Evolutionary conservation across 2,113 vertebrate species (phyloP).

Genomic region (Odocoileus hemionus): DNA sequence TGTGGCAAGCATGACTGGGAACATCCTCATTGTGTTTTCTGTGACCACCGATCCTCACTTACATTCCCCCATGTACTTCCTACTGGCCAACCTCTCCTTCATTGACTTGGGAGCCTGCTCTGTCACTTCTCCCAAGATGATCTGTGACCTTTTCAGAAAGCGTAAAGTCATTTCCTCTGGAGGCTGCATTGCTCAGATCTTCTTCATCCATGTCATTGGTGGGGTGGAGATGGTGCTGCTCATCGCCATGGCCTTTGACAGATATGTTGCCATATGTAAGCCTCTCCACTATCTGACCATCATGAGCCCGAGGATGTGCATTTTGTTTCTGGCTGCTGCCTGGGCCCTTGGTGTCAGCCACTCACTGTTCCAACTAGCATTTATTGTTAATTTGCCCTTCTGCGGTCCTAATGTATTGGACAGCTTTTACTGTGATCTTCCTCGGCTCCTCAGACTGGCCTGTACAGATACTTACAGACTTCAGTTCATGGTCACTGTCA

Average conservation of each 20-base stretch:
- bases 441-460: slow-evolving; percentile 30
- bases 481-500: slow-evolving; percentile 50
- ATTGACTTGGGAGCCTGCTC: neutral
- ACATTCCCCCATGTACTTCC: neutral
- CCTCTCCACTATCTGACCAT: neutral
- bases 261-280: neutral
- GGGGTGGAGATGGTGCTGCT: neutral
- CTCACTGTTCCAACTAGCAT: slow-evolving; percentile 47
- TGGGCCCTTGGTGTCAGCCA: slow-evolving; percentile 39
- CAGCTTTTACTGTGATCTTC: slow-evolving; percentile 60
- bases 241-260: neutral
- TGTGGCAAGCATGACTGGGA: slow-evolving; percentile 55
- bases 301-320: neutral
- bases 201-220: neutral
- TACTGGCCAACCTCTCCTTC: neutral
- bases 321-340: slow-evolving; percentile 15
- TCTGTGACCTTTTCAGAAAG: neutral
- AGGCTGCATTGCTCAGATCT: neutral
- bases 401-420: slow-evolving; percentile 54
- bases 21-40: slow-evolving; percentile 54
- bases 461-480: slow-evolving; percentile 39
- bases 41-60: slow-evolving; percentile 14
- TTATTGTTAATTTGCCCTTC: slow-evolving; percentile 56
- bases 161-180: neutral
- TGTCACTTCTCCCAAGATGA: neutral